phyloP scores from a whole-genome alignment of 2,797 vertebrate species.

The Sebastes dallii region DNA sequence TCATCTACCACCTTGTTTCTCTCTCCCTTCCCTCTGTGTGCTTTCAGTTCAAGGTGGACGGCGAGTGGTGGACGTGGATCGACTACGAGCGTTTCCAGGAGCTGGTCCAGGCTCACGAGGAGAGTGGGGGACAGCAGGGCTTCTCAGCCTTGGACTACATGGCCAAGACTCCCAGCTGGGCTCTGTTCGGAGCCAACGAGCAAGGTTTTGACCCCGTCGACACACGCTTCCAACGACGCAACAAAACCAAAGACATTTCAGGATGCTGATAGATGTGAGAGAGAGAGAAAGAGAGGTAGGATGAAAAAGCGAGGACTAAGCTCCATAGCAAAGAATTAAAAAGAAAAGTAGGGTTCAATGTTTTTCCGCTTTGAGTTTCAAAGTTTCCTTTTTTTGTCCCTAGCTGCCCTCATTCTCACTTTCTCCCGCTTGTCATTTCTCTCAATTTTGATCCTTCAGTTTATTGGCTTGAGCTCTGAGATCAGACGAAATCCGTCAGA shows the following conservation, averaged over 20 bases:
- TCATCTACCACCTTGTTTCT: not conserved
- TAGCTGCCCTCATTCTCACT: not conserved
- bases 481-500: not conserved
- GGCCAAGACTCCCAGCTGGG: slow-evolving; percentile 89
- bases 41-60: slow-evolving; percentile 86
- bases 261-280: slow-evolving; percentile 83
- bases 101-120: slow-evolving; percentile 77
- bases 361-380: not conserved
- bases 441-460: not conserved
- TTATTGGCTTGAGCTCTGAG: not conserved
- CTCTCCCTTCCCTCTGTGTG: not conserved
- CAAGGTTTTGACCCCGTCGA: slow-evolving; percentile 91
- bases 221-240: slow-evolving; percentile 87
- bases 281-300: not conserved
- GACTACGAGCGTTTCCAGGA: slow-evolving; percentile 91
- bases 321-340: not conserved
- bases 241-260: slow-evolving; percentile 87
- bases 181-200: slow-evolving; percentile 86
- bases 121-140: slow-evolving; percentile 72
- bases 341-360: not conserved
- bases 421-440: not conserved
- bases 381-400: not conserved
- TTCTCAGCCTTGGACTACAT: slow-evolving; percentile 88
- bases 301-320: not conserved
- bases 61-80: slow-evolving; percentile 94